Percentiles rank a stretch among this genome's conserved stretches.
Conservation (phyloP, 2,888 invertebrate genomes). For the Himalopsyche kuldschensis region DNA sequence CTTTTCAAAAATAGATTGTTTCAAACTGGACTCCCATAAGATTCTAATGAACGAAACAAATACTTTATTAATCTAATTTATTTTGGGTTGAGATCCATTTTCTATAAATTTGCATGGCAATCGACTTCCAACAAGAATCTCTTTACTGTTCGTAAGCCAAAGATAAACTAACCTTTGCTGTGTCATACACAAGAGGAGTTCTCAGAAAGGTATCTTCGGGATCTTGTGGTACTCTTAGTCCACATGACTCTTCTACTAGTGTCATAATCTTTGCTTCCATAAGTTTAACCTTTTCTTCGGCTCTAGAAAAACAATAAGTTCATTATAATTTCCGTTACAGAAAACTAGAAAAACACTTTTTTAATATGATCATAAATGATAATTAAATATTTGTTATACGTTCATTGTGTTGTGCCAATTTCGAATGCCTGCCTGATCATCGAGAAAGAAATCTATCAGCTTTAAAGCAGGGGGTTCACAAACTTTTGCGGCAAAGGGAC, state of each 20-base stretch:
- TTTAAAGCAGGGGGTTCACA: no score
- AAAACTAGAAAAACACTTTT: not conserved
- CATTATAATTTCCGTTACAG: slow-evolving; percentile 10
- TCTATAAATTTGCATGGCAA: no score
- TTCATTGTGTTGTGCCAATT: not conserved
- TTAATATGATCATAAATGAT: no score
- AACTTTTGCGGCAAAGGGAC: no score
- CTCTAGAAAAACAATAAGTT: slow-evolving; percentile 60
- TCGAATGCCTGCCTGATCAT: not conserved
- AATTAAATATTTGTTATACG: no score
- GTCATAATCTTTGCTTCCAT: slow-evolving; percentile 88
- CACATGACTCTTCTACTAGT: slow-evolving; percentile 87
- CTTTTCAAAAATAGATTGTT: not conserved
- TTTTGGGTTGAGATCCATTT: no score
- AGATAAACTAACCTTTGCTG: slow-evolving; percentile 10
- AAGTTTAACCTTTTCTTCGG: slow-evolving; percentile 88
- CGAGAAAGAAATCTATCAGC: not conserved
- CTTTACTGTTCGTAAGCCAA: not conserved
- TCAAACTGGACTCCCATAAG: not conserved
- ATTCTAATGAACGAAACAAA: not conserved
- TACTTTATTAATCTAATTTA: no score
- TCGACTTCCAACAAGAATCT: not conserved
- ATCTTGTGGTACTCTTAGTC: slow-evolving; percentile 49
- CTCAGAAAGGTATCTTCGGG: slow-evolving; percentile 7
- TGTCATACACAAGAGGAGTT: slow-evolving; percentile 2